A percentile compares a stretch with the other conserved stretches of the same genome.
Conservation (phyloP, 2,888 invertebrate species). For the Drosophila vallismaia region DNA sequence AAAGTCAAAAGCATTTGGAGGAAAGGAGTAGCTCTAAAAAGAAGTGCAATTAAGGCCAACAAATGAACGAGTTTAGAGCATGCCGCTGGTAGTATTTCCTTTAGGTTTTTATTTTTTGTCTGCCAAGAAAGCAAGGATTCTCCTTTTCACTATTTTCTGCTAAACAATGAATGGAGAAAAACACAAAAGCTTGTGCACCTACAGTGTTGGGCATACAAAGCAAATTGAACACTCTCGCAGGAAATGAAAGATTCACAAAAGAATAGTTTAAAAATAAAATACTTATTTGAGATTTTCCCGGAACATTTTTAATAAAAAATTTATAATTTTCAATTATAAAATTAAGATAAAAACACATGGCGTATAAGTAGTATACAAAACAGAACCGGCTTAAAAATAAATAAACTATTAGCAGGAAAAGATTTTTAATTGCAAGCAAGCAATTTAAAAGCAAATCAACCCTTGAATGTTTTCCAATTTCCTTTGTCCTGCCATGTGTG, state of each 20-base stretch:
- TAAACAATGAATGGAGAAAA: constrained; percentile 10
- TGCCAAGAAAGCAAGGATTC: constrained; percentile 5
- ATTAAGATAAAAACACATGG: too few relatives aligned
- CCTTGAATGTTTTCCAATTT: neutral
- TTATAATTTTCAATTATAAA: too few relatives aligned
- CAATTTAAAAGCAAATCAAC: neutral
- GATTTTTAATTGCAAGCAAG: too few relatives aligned
- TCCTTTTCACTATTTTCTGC: constrained; percentile 3
- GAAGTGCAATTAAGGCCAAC: constrained; percentile 40
- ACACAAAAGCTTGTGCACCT: constrained; percentile 7
- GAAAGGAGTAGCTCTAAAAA: constrained; percentile 20
- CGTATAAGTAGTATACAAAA: too few relatives aligned
- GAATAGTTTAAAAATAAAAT: neutral
- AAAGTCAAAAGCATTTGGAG: constrained; percentile 13
- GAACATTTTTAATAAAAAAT: too few relatives aligned
- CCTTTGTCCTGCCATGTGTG: neutral
- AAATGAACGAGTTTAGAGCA: constrained; percentile 22
- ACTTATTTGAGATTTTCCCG: too few relatives aligned
- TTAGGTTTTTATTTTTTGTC: constrained; percentile 9
- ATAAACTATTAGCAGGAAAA: too few relatives aligned
- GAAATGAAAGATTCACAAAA: neutral
- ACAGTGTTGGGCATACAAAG: neutral
- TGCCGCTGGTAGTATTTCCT: constrained; percentile 3
- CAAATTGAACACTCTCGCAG: too few relatives aligned
- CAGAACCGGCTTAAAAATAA: neutral